These are phyloP conservation scores for Alviniconcha strummeri DNA, from an alignment of 2,888 invertebrate genomes.

Conservation along the genomic window DNA sequence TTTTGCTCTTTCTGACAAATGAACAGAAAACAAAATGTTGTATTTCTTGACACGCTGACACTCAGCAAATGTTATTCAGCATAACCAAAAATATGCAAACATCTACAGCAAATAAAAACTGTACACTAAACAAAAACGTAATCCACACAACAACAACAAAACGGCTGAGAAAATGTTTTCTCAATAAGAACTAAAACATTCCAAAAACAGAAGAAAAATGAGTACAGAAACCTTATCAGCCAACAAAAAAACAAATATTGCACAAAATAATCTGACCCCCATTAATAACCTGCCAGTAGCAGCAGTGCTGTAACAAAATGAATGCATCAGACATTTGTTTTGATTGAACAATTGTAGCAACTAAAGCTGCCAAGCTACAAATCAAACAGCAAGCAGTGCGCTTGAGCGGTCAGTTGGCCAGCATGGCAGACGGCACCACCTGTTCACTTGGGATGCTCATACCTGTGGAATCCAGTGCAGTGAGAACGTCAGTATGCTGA, in stretches of 20 bases:
- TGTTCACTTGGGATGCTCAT: constrained; percentile 25
- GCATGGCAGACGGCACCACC: not conserved
- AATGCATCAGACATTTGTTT: not conserved
- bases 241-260: no score
- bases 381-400: constrained; percentile 26
- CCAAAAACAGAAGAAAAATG: no score
- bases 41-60: not conserved
- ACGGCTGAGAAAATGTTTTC: no score
- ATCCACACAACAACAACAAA: no score
- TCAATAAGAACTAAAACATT: no score
- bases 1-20: no score
- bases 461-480: constrained; percentile 17
- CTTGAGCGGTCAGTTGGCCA: constrained; percentile 15
- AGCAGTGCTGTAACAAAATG: not conserved
- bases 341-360: constrained; percentile 2
- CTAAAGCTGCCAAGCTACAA: constrained; percentile 13
- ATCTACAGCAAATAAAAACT: no score
- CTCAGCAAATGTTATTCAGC: no score
- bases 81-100: no score
- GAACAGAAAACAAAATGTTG: constrained; percentile 1
- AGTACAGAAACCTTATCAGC: no score
- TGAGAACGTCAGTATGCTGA: constrained; percentile 23
- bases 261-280: no score
- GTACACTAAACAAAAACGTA: no score
- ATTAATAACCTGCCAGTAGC: not conserved